Evolutionary conservation across 1,140 invertebrate genomes (phyloP).

Genomic region (fruit fly (Drosophila melanogaster)): DNA sequence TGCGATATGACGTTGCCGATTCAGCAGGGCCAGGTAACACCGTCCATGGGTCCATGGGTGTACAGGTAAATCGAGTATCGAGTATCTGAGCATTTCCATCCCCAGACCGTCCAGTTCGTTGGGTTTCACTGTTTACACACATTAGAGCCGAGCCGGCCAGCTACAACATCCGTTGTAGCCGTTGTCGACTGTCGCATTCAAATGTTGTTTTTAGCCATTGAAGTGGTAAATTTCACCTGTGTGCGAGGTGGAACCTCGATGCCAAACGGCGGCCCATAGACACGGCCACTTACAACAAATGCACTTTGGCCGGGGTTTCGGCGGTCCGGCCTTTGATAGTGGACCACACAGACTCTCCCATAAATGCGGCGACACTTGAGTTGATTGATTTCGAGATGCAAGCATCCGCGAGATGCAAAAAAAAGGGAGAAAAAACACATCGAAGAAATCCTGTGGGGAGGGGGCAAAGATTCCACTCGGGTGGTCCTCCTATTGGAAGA

Average conservation of each 20-base stretch:
- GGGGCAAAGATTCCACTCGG: slow-evolving; percentile 54
- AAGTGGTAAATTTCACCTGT: slow-evolving; percentile 84
- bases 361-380: slow-evolving; percentile 67
- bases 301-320: slow-evolving; percentile 64
- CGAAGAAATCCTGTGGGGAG: slow-evolving; percentile 17
- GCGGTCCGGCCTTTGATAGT: slow-evolving; percentile 70
- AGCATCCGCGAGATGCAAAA: slow-evolving; percentile 75
- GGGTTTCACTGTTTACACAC: slow-evolving; percentile 72
- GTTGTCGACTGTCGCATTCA: slow-evolving; percentile 73
- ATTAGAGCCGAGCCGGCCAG: slow-evolving; percentile 34
- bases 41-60: neutral
- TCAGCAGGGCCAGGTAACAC: slow-evolving; percentile 52
- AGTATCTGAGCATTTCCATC: slow-evolving; percentile 20
- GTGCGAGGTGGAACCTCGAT: slow-evolving; percentile 57
- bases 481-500: slow-evolving; percentile 50
- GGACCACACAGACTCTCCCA: slow-evolving; percentile 66
- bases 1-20: slow-evolving; percentile 76
- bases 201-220: slow-evolving; percentile 81
- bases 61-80: slow-evolving; percentile 25
- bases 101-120: neutral
- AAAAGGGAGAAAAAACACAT: slow-evolving; percentile 9
- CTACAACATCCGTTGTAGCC: slow-evolving; percentile 71
- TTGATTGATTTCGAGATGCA: slow-evolving; percentile 77
- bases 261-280: slow-evolving; percentile 52
- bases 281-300: slow-evolving; percentile 81